Evolutionary conservation across 2,113 vertebrate species (phyloP), one percentile per base, ranked within the genome.

Genomic region (Nesoenas mayeri): DNA sequence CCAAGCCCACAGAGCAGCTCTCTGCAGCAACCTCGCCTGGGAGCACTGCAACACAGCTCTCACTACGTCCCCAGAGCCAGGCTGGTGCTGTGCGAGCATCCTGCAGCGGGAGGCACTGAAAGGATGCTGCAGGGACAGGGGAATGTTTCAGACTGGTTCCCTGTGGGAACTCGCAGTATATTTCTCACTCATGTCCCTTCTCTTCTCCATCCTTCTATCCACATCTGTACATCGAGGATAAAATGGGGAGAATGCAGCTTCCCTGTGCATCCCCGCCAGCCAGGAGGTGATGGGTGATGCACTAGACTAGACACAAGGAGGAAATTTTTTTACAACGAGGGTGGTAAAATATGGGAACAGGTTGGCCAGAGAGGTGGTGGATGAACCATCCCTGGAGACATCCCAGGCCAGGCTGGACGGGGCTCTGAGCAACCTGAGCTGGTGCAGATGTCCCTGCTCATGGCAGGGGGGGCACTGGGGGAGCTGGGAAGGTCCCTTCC

Each of bases 1-100:
- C 7, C 4, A 0, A 10, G 60, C 40, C 26, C n/a, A 8, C 0
- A 3, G 53, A 50, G 40, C 6, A 50, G 73, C 48, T 74, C 42
- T 48, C 79, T 15, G 51, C 66, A 31, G 81, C 32, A 40, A 17
- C 6, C 32, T 32, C 26, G 10, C 50, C n/a, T 15, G 28, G 15
- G 6, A 29, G 54, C 48, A 26, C 60, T 2, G 10, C 24, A 19
- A 7, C 25, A 11, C 19, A 4, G 31, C 47, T 54, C n/a, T 3
- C 4, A 9, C 11, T 31, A 19, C 26, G 28, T 16, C 65, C 85
- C 31, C 73, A 1, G 36, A 53, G 44, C 57, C 5, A 18, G 42
- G 50, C 31, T 18, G 69, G 15, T 7, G 83, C 75, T 36, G 69
- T 4, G 11, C 26, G 11, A 84, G 28, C 47, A 28, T 51, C 67